Percentiles rank a stretch among this genome's conserved stretches.
Conservation (phyloP, 2,888 invertebrate species). For the Eilema sororculum region DNA sequence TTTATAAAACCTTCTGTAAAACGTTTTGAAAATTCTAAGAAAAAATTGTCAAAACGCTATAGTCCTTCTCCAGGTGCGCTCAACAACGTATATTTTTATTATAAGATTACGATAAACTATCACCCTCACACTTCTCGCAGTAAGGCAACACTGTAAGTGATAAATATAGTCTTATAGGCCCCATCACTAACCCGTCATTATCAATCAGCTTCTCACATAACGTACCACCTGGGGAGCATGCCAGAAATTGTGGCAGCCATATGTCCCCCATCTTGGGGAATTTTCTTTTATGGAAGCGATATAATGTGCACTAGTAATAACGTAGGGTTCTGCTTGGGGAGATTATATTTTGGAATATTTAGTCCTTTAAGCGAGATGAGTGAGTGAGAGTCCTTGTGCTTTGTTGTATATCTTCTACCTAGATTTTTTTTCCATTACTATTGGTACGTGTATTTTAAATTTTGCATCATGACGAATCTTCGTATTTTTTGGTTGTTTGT, state of each 20-base stretch:
- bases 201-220: slow-evolving; percentile 30
- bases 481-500: too few relatives aligned
- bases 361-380: too few relatives aligned
- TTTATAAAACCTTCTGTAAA: too few relatives aligned
- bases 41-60: too few relatives aligned
- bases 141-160: neutral
- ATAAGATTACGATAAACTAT: neutral
- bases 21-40: too few relatives aligned
- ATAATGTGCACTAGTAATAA: slow-evolving; percentile 31
- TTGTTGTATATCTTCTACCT: too few relatives aligned
- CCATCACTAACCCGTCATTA: slow-evolving; percentile 26
- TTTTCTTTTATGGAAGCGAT: slow-evolving; percentile 36
- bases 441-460: too few relatives aligned
- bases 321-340: slow-evolving; percentile 23
- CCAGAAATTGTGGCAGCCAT: slow-evolving; percentile 43
- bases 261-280: slow-evolving; percentile 29
- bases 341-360: neutral
- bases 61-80: too few relatives aligned
- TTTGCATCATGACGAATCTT: too few relatives aligned
- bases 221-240: slow-evolving; percentile 36
- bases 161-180: slow-evolving; percentile 14
- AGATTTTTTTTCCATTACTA: too few relatives aligned
- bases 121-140: neutral
- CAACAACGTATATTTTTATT: too few relatives aligned
- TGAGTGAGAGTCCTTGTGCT: too few relatives aligned